These are phyloP conservation scores for Pteruthius melanotis DNA, from an alignment of 2,113 vertebrate genomes.

Conservation along the genomic window DNA sequence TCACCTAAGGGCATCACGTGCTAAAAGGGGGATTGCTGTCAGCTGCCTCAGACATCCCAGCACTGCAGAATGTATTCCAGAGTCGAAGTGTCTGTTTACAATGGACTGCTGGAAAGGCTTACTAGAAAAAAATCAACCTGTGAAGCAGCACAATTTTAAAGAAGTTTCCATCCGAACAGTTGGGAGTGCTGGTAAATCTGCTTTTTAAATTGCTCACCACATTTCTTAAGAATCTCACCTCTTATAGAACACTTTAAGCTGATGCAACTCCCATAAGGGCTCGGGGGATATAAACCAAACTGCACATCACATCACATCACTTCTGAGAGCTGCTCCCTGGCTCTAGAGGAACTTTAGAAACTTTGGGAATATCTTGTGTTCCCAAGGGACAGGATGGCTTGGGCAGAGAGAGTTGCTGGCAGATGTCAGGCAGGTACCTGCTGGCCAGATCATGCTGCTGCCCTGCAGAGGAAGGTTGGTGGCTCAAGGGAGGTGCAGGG, in stretches of 20 bases:
- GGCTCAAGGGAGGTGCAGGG: background rate
- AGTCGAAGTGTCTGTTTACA: background rate
- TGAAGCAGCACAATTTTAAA: background rate
- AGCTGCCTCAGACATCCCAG: background rate
- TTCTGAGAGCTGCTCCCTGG: background rate
- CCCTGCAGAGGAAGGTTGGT: background rate
- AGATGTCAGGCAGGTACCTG: background rate
- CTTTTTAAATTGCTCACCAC: background rate
- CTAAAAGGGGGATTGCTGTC: background rate
- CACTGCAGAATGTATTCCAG: background rate
- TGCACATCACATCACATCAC: fast-evolving
- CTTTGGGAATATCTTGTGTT: background rate
- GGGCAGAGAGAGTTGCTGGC: background rate
- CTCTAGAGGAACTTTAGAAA: background rate
- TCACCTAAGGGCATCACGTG: background rate
- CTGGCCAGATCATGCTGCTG: background rate
- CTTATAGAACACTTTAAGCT: background rate
- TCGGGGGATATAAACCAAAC: background rate
- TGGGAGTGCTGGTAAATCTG: background rate
- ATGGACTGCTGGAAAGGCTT: background rate
- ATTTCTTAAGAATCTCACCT: background rate
- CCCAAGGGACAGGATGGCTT: background rate
- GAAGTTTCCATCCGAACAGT: background rate
- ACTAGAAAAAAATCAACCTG: background rate
- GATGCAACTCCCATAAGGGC: background rate